Conservation (phyloP, 1,140 invertebrate species). For the Aporrectodea caliginosa region DNA sequence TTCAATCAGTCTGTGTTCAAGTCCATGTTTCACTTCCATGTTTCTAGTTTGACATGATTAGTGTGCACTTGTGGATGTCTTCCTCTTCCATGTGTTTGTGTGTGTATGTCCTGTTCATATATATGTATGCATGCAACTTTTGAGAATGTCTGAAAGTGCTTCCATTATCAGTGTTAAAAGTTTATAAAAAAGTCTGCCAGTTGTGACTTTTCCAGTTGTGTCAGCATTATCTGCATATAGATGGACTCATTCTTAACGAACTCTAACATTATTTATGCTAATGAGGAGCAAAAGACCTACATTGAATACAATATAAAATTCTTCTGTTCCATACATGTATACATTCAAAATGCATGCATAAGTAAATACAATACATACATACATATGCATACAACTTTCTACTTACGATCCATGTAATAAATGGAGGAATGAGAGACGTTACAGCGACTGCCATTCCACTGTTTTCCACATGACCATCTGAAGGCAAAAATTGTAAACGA, state of each 20-base stretch:
- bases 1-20: no score
- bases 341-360: not conserved
- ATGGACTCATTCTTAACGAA: not conserved
- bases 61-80: no score
- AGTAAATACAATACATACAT: not conserved
- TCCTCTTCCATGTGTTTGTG: no score
- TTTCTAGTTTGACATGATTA: no score
- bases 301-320: not conserved
- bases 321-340: not conserved
- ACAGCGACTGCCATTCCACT: not conserved
- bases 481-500: not conserved
- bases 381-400: not conserved
- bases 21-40: no score
- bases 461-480: not conserved
- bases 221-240: not conserved
- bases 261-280: not conserved
- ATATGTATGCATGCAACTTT: no score
- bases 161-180: no score
- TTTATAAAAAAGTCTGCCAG: no score
- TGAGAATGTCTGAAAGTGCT: no score
- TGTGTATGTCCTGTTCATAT: no score
- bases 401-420: not conserved
- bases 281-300: not conserved
- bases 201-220: no score
- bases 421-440: not conserved